phyloP scores from a whole-genome alignment of 1,140 invertebrate species.

The Dufourea novaeangliae region DNA sequence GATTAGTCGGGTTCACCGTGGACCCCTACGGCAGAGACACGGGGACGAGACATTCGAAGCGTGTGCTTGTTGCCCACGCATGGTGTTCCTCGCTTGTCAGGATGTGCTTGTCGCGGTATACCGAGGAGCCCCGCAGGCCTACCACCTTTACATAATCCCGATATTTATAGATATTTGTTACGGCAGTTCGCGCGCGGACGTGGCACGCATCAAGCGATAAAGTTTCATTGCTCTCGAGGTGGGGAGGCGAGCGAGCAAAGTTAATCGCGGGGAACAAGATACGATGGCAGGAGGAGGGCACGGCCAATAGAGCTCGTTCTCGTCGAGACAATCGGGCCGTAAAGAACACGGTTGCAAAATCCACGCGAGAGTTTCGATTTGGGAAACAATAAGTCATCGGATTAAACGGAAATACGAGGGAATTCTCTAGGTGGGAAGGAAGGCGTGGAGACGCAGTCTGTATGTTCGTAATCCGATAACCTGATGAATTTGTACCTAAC shows the following conservation, averaged over 20 bases:
- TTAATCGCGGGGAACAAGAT: constrained; percentile 4
- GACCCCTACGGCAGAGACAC: constrained; percentile 56
- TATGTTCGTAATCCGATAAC: not conserved
- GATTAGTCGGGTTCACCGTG: constrained; percentile 71
- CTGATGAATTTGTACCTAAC: constrained; percentile 2
- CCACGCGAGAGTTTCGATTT: not conserved
- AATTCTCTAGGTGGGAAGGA: too few relatives aligned
- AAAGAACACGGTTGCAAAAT: constrained; percentile 9
- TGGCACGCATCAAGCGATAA: constrained; percentile 43
- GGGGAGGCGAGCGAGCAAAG: not conserved
- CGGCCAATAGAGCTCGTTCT: not conserved
- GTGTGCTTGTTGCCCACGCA: constrained; percentile 64
- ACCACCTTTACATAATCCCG: constrained; percentile 47
- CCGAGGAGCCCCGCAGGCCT: not conserved
- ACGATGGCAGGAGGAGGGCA: not conserved
- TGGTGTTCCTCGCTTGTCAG: constrained; percentile 24
- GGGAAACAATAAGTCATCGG: constrained; percentile 6
- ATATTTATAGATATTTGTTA: constrained; percentile 47
- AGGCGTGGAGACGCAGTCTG: too few relatives aligned
- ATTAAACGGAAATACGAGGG: too few relatives aligned
- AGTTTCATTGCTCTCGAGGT: constrained; percentile 26
- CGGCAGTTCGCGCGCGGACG: constrained; percentile 22
- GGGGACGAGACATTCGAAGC: constrained; percentile 61
- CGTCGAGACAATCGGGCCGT: not conserved
- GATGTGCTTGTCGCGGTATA: constrained; percentile 27